Conservation (phyloP, 2,888 invertebrate genomes). For the Pemphredon lugubris region DNA sequence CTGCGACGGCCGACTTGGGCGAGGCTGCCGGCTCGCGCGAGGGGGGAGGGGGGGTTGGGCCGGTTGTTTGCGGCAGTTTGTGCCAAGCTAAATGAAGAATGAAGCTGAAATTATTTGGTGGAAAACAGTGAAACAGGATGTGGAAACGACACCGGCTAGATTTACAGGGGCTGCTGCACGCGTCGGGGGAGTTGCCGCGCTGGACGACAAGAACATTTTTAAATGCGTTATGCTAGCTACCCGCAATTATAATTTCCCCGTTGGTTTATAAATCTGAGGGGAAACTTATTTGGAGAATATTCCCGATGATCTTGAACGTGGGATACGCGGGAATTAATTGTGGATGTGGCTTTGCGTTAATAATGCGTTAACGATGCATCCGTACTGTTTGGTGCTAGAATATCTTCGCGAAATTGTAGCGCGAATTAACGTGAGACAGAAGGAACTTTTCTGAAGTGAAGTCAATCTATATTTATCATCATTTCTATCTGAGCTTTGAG, state of each 20-base stretch:
- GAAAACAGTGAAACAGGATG: slow-evolving; percentile 81
- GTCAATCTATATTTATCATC: no score
- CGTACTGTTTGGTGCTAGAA: no score
- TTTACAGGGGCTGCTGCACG: slow-evolving; percentile 74
- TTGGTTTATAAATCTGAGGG: background rate
- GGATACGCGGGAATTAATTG: no score
- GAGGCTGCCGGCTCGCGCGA: slow-evolving; percentile 56
- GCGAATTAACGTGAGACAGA: no score
- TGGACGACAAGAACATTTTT: slow-evolving; percentile 57
- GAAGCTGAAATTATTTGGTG: slow-evolving; percentile 81
- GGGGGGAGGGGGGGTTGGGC: slow-evolving; percentile 65
- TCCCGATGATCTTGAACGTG: no score
- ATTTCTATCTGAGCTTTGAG: no score
- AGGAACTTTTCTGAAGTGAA: no score
- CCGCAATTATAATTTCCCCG: slow-evolving; percentile 46
- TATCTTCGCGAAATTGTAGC: no score
- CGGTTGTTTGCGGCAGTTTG: slow-evolving; percentile 81
- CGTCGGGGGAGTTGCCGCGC: slow-evolving; percentile 34
- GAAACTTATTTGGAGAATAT: background rate
- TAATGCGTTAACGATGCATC: no score
- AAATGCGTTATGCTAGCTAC: slow-evolving; percentile 38
- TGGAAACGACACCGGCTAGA: slow-evolving; percentile 80
- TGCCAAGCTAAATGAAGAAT: slow-evolving; percentile 81
- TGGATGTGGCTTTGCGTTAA: no score
- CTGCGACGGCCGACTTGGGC: slow-evolving; percentile 70